phyloP scores from a whole-genome alignment of 2,888 invertebrate species.

The Labia minor region DNA sequence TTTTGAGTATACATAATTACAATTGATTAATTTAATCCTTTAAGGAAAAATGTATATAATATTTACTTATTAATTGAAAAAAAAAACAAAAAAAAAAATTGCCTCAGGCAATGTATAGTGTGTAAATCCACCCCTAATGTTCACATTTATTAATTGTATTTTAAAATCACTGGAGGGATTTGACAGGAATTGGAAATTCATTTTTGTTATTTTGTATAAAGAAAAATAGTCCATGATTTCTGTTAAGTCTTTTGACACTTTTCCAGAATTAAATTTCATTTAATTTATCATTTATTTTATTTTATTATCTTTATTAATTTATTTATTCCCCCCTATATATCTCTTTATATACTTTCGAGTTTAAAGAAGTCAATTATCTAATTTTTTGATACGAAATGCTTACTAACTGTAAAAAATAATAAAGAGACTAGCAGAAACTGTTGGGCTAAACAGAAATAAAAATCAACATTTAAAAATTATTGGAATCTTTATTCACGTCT shows the following conservation, averaged over 20 bases:
- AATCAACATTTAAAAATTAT: too few species aligned
- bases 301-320: not conserved
- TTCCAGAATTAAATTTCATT: not conserved
- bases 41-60: constrained; percentile 25
- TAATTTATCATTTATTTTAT: not conserved
- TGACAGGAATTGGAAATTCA: constrained; percentile 24
- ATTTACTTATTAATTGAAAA: constrained; percentile 23
- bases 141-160: constrained; percentile 20
- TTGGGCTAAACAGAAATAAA: not conserved
- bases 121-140: constrained; percentile 19
- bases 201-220: not conserved
- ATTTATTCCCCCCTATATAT: not conserved
- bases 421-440: constrained; percentile 1
- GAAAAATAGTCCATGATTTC: constrained; percentile 3
- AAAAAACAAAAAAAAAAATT: too few species aligned
- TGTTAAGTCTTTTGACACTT: not conserved
- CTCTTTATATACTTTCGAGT: not conserved
- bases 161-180: constrained; percentile 26
- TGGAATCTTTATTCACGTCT: too few species aligned
- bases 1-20: constrained; percentile 20
- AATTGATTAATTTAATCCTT: constrained; percentile 24
- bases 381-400: constrained; percentile 4
- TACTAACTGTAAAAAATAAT: too few species aligned
- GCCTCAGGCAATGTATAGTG: constrained; percentile 4
- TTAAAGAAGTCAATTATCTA: not conserved